Evolutionary conservation across 1,140 invertebrate species (phyloP), one percentile per base, ranked within the genome.

Genomic region (Centruroides sculpturatus): DNA sequence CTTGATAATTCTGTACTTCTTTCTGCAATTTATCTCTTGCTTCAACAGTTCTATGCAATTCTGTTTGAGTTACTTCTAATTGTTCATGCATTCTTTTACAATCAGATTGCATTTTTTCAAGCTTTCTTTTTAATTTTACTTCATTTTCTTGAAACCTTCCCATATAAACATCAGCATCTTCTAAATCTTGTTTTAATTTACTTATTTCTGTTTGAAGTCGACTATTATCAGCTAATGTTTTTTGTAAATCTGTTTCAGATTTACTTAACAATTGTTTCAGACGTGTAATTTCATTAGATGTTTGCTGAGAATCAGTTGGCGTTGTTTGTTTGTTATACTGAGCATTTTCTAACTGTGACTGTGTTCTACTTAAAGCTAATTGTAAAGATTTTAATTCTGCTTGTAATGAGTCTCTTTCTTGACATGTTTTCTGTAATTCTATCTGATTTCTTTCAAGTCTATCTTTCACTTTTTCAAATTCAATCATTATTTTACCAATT

Each of bases 391-490:
- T 67, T 4, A 72, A 55, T 55, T 74, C 66, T 55, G 65, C 55
- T 50, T 67, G 65, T 9, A 73, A 63, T 13, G 65, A 65, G 12
- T 71, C 53, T 78, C 78, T 70, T 84, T 85, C 69, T 81, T 77
- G 61, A 82, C 81, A 59, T 82, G 59, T 61, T 53, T 69, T 79
- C 61, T 86, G 83, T 71, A 89, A 74, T 65, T 91, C 89, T 63
- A 83, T 79, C 52, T 85, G 77, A 0, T 84, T 83, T 76, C 89
- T 89, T 68, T 92, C 89, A 69, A 87, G 83, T 64, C 86, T 79
- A 67, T 91, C 88, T 51, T 85, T 78, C 47, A 89, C 81, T 75
- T 91, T 90, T 70, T 91, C 88, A 64, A 86, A 83, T 69, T 92
- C 89, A 69, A 91, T 89, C 69, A 85, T 82, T 50, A 86, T 81